Conservation (phyloP, 2,113 vertebrate genomes). For the Leuciscus idus region DNA sequence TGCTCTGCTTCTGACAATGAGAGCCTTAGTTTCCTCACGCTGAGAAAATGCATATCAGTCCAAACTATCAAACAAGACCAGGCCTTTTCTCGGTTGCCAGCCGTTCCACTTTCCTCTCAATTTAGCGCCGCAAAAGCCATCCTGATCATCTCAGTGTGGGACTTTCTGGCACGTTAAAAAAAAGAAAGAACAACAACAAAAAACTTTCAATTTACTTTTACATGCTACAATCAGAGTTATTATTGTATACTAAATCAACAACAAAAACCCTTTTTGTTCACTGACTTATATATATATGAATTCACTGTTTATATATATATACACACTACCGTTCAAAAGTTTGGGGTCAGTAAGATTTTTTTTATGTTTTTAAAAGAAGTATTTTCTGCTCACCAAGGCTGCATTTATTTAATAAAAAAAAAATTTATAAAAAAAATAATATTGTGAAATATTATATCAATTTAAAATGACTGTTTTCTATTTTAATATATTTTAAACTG, state of each 20-base stretch:
- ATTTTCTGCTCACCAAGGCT: too few relatives aligned
- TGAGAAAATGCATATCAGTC: constrained; percentile 36
- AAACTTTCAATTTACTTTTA: neutral
- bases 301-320: too few relatives aligned
- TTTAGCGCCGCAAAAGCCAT: constrained; percentile 8
- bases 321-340: too few relatives aligned
- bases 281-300: too few relatives aligned
- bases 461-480: too few relatives aligned
- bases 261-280: neutral
- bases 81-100: neutral
- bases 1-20: constrained; percentile 23
- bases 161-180: neutral
- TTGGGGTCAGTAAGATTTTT: too few relatives aligned
- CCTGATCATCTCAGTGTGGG: neutral
- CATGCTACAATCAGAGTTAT: neutral
- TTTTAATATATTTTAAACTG: too few relatives aligned
- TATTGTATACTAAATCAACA: neutral
- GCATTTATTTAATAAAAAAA: too few relatives aligned
- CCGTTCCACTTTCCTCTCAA: constrained; percentile 27
- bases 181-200: neutral
- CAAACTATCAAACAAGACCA: constrained; percentile 22
- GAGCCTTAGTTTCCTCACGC: constrained; percentile 8
- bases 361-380: too few relatives aligned
- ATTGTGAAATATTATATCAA: too few relatives aligned
- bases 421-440: too few relatives aligned